Base-by-base conservation (phyloP, 2,888 invertebrate genomes). In the Polyommatus icarus region DNA sequence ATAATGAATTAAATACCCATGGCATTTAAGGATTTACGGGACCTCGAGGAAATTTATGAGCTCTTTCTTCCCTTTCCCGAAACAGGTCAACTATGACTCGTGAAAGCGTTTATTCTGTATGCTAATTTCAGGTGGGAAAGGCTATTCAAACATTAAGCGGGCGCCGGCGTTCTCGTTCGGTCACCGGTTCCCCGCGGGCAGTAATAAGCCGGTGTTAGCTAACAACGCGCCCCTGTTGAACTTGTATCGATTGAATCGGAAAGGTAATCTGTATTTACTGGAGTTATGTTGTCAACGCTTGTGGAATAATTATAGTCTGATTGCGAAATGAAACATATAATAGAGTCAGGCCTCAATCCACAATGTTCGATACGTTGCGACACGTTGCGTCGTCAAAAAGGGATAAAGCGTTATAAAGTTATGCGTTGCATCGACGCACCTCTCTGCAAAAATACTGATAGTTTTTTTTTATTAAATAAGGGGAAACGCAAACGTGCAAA, bases 141-240 rank as follows among this genome's bases (percentile, higher is more conserved):
- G 92, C 0, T 90, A 86, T 80, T 88, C 87, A 18, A 87, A 87
- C 76, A 91, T 93, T 79, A 89, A 86, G 79, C 88, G 89, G 32
- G 85, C 89, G 0, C 93, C 92, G n/a, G 92, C 92, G 0, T 93
- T 90, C 79, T 88, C 90, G 0, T 91, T 93, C 73, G 92, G 92
- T 5, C 82, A 84, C 59, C 79, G 80, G 5, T 87, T 87, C 0
- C 87, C 87, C 7, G 7, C 79, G 0, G 79, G 29, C 40, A 79
- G 83, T 6, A 1, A 54, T 10, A 91, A 90, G 71, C 86, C 89
- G 0, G 77, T 82, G 2, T 78, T 85, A 3, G 84, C 80, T 29
- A 82, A 86, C 0, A 84, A 83, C 57, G 92, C 92, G 2, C 88
- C 85, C 5, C 36, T 88, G 78, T 84, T 90, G 73, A 85, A 92